Base-by-base conservation (phyloP, 2,113 vertebrate species). In the Menura novaehollandiae region DNA sequence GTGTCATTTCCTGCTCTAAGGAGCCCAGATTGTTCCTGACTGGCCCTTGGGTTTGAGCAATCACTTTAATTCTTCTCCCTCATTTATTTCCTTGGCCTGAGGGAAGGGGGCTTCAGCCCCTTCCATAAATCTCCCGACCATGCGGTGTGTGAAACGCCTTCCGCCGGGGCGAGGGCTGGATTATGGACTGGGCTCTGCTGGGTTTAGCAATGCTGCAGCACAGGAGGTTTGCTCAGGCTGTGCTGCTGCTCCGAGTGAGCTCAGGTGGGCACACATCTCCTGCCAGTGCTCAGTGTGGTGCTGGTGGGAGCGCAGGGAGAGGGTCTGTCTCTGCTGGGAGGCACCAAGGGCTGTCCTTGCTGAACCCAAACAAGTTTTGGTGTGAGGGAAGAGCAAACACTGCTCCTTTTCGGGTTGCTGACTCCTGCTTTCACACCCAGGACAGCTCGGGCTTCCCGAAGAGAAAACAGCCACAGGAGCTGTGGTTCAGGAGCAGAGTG, bases 111-210 rank as follows among this genome's bases (percentile, higher is more conserved):
- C 63, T 77, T 58, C 72, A 51, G 69, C 67, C 63, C 49, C 67
- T 44, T 37, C 53, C 2, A 4, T 39, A 52, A 55, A 67, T 39
- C 63, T 84, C 68, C 72, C 4, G 1, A 14, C 49, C 17, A 0
- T 14, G 33, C 1, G 0, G 27, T 21, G 2, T 8, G 10, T 6
- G 58, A n/a, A 37, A 51, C 0, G 0, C 0, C 0, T 59, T 85
- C 18, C 0, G 3, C 47, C 2, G 49, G 75, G 28, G 18, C 7
- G 2, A 37, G 67, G 52, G 15, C 26, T 43, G 49, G 10, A 0
- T 37, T 33, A 9, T 22, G 26, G 32, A 1, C 56, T 7, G 52
- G 39, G 7, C 52, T 64, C 49, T 10, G 32, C 44, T 15, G 58
- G 21, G 13, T 27, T n/a, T 6, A 6, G 59, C 2, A 8, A 4